These are phyloP conservation scores for Vespertilio murinus DNA, from an alignment of 2,797 vertebrate genomes.

Conservation along the genomic window DNA sequence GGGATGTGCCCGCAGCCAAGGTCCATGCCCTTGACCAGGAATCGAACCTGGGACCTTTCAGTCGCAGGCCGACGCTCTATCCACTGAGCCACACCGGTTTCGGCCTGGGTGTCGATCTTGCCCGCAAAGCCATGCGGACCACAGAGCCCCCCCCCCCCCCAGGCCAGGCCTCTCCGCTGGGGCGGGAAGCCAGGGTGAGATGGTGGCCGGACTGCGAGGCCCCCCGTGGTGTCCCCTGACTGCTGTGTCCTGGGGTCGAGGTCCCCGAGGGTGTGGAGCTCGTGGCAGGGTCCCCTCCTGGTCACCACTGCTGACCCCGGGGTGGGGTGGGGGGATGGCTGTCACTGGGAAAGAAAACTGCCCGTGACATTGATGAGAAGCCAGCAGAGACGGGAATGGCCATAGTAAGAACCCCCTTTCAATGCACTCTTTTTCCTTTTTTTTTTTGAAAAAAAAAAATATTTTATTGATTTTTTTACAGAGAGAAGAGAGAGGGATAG, in stretches of 20 bases:
- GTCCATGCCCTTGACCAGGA: too few species aligned
- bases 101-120: conserved; percentile 61
- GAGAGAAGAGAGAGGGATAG: too few species aligned
- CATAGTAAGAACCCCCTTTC: fast-evolving
- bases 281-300: background rate
- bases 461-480: too few species aligned
- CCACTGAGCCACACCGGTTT: too few species aligned
- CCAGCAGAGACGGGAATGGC: background rate
- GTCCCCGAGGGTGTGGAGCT: background rate
- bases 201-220: background rate
- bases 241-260: background rate
- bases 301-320: too few species aligned
- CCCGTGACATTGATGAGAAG: background rate
- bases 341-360: background rate
- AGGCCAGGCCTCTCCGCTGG: conserved; percentile 39
- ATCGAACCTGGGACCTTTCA: too few species aligned
- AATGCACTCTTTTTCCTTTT: fast-evolving
- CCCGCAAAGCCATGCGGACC: background rate
- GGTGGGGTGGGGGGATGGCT: background rate
- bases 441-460: too few species aligned
- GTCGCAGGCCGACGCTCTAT: too few species aligned
- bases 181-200: background rate
- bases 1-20: too few species aligned
- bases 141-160: too few species aligned
- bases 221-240: background rate